These are phyloP conservation scores for Zygaena filipendulae DNA, from an alignment of 2,888 invertebrate species.

Conservation along the genomic window DNA sequence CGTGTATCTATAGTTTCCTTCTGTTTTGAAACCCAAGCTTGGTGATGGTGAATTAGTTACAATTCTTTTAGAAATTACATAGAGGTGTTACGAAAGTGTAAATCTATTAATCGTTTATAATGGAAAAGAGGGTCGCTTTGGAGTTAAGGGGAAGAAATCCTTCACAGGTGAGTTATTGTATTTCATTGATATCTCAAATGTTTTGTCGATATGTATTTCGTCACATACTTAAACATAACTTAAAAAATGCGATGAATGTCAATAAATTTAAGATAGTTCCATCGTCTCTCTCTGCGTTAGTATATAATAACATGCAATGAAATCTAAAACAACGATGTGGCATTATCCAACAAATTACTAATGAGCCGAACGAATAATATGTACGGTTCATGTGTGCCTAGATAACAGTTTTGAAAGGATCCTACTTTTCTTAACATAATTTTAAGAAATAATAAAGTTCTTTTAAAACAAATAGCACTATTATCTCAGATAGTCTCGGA, in stretches of 20 bases:
- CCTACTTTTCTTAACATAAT: too few relatives aligned
- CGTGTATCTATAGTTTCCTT: constrained; percentile 67
- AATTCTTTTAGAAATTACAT: constrained; percentile 42
- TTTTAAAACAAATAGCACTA: too few relatives aligned
- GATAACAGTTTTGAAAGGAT: too few relatives aligned
- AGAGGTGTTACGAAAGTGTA: constrained; percentile 38
- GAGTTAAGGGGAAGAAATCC: constrained; percentile 93
- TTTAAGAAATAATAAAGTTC: too few relatives aligned
- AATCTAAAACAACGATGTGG: constrained; percentile 12
- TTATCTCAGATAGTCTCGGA: too few relatives aligned
- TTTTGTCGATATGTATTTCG: constrained; percentile 68
- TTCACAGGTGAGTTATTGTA: constrained; percentile 86
- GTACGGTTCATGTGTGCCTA: too few relatives aligned
- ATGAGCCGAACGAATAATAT: too few relatives aligned
- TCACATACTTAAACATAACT: constrained; percentile 36
- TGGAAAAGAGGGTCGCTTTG: constrained; percentile 96
- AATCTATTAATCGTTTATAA: constrained; percentile 49
- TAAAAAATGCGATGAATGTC: constrained; percentile 25
- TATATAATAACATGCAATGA: too few relatives aligned
- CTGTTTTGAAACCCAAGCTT: constrained; percentile 71
- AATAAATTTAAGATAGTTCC: constrained; percentile 18
- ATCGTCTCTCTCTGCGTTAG: too few relatives aligned
- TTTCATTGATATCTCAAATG: constrained; percentile 54
- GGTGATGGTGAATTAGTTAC: constrained; percentile 51
- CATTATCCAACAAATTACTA: too few relatives aligned